A percentile compares a stretch with the other conserved stretches of the same genome.
These are phyloP conservation scores for Enoplosus armatus DNA, from an alignment of 2,797 vertebrate species.

Conservation along the genomic window DNA sequence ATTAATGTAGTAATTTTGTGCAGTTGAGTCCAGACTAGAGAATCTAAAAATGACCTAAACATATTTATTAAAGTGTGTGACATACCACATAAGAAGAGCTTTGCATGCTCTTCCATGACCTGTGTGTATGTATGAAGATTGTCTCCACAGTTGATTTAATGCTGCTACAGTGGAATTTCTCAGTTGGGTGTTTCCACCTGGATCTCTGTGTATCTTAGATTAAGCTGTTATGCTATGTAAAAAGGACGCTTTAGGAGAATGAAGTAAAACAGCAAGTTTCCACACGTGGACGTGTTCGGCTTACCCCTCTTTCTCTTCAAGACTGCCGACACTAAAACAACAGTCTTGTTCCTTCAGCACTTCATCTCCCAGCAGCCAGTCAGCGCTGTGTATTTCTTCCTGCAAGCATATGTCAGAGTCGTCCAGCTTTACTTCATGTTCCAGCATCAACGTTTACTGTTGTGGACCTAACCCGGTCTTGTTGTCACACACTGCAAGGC, in stretches of 20 bases:
- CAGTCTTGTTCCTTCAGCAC: slow-evolving; percentile 64
- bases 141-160: slow-evolving; percentile 63
- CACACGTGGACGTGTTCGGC: slow-evolving; percentile 69
- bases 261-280: slow-evolving; percentile 73
- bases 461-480: slow-evolving; percentile 55
- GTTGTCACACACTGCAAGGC: slow-evolving; percentile 50
- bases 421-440: slow-evolving; percentile 49
- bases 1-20: slow-evolving; percentile 9
- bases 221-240: slow-evolving; percentile 45
- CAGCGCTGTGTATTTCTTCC: slow-evolving; percentile 57
- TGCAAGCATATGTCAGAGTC: slow-evolving; percentile 50
- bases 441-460: slow-evolving; percentile 56
- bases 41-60: slow-evolving; percentile 1
- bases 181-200: slow-evolving; percentile 54
- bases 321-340: slow-evolving; percentile 74
- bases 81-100: not conserved
- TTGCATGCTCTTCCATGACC: slow-evolving; percentile 31
- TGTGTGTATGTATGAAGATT: slow-evolving; percentile 23
- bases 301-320: slow-evolving; percentile 53
- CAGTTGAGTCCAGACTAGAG: not conserved
- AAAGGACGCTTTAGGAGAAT: slow-evolving; percentile 55
- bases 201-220: slow-evolving; percentile 34
- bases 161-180: slow-evolving; percentile 54
- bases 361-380: slow-evolving; percentile 66
- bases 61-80: slow-evolving; percentile 4